These are phyloP conservation scores for Cataglyphis rosenhaueri DNA, from an alignment of 2,888 invertebrate species.

Conservation along the genomic window DNA sequence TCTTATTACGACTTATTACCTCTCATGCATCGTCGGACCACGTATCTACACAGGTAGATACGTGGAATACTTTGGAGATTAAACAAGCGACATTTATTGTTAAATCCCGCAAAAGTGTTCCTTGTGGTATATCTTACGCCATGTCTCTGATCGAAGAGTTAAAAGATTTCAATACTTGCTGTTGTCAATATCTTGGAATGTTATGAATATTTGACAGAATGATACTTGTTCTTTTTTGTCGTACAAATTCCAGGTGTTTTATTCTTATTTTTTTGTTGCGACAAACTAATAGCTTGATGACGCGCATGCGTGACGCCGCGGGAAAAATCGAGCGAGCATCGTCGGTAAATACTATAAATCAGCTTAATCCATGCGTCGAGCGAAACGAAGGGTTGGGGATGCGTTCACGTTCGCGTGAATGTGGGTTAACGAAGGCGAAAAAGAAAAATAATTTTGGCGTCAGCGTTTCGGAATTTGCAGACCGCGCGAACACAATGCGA, in stretches of 20 bases:
- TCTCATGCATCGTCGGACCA: neutral
- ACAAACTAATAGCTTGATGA: conserved; percentile 27
- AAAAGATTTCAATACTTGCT: neutral
- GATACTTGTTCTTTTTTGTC: conserved; percentile 19
- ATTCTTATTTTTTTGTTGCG: conserved; percentile 12
- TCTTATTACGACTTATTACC: neutral
- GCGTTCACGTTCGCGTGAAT: conserved; percentile 72
- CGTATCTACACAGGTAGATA: too few species aligned
- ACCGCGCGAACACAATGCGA: conserved; percentile 70
- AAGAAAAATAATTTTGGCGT: conserved; percentile 78
- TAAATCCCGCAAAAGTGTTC: neutral
- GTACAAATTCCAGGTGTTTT: conserved; percentile 7
- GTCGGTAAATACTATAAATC: conserved; percentile 74
- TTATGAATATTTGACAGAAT: neutral
- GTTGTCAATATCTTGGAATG: neutral
- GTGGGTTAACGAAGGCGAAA: conserved; percentile 81
- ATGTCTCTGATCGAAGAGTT: neutral
- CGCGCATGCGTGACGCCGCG: conserved; percentile 25
- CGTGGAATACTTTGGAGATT: neutral
- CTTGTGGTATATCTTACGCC: neutral
- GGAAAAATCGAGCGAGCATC: conserved; percentile 61
- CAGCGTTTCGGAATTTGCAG: conserved; percentile 78
- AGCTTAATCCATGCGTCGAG: conserved; percentile 68
- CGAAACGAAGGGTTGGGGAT: conserved; percentile 35
- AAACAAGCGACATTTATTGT: neutral